Conservation (phyloP, 1,140 invertebrate genomes). For the Drosophila arizonae region DNA sequence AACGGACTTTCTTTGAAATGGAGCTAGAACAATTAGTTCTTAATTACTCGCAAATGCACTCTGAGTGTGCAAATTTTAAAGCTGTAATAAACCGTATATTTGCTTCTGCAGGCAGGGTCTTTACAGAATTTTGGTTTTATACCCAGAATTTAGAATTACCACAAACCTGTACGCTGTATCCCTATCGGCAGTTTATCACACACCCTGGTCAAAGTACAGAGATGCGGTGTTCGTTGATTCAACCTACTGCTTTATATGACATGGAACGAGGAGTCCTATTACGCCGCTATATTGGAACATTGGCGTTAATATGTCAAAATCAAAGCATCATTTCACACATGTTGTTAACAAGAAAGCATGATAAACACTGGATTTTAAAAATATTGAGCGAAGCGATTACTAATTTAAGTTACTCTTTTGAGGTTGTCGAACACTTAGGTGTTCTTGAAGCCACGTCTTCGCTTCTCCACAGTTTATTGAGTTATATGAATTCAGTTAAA, state of each 20-base stretch:
- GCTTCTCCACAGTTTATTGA: conserved; percentile 56
- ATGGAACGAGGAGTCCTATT: conserved; percentile 55
- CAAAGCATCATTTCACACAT: conserved; percentile 30
- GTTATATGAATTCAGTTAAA: not conserved
- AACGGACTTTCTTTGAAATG: conserved; percentile 53
- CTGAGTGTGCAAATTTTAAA: conserved; percentile 22
- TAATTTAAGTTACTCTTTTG: conserved; percentile 66
- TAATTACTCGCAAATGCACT: conserved; percentile 54
- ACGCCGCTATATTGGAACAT: conserved; percentile 64
- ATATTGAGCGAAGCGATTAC: conserved; percentile 55
- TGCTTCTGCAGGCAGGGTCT: conserved; percentile 54
- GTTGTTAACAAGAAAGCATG: conserved; percentile 48
- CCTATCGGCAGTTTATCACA: conserved; percentile 48
- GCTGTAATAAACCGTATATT: conserved; percentile 31
- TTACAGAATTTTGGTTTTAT: conserved; percentile 64
- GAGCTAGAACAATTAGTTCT: conserved; percentile 65
- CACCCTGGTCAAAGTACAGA: conserved; percentile 14
- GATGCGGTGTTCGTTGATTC: conserved; percentile 27
- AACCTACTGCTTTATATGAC: conserved; percentile 38
- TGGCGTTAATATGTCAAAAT: conserved; percentile 59
- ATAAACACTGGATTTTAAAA: conserved; percentile 52
- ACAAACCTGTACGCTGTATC: conserved; percentile 56
- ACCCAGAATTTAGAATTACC: conserved; percentile 51
- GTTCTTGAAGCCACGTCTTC: conserved; percentile 59
- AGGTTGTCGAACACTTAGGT: conserved; percentile 64